Conservation (phyloP, 2,113 vertebrate species). For the Paracyprichromis sp. region DNA sequence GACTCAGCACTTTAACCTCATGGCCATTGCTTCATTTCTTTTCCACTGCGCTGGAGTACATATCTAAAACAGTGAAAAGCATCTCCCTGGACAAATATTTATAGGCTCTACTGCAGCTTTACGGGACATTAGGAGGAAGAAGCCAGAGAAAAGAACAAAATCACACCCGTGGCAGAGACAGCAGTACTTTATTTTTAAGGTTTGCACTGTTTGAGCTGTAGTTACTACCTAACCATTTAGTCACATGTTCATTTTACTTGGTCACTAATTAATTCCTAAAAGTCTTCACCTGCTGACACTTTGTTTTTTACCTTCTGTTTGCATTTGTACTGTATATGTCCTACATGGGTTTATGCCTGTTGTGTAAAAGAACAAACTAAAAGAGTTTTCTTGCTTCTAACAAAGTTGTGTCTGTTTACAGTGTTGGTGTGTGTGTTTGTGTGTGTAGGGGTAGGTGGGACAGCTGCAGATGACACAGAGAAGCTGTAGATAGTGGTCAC, state of each 20-base stretch:
- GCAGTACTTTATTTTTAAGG: neutral
- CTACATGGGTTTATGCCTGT: neutral
- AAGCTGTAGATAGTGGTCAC: conserved; percentile 17
- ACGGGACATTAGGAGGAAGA: neutral
- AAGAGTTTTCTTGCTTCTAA: neutral
- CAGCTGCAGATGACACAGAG: neutral
- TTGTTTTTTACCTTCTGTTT: neutral
- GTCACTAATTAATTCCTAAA: conserved; percentile 15
- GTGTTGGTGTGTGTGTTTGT: neutral
- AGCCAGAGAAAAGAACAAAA: neutral
- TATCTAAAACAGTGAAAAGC: neutral
- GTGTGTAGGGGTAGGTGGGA: neutral
- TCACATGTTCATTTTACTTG: conserved; percentile 22
- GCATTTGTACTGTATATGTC: neutral
- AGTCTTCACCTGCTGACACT: neutral
- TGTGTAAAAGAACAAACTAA: neutral
- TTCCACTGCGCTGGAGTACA: neutral
- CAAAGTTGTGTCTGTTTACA: neutral
- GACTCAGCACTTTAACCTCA: neutral
- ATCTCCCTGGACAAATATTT: neutral
- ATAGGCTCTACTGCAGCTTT: neutral
- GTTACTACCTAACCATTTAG: conserved; percentile 18
- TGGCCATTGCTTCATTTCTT: neutral
- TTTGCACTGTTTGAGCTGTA: neutral
- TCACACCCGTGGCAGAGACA: neutral